phyloP scores from a whole-genome alignment of 2,888 invertebrate species.

The Eristalinus sepulchralis region DNA sequence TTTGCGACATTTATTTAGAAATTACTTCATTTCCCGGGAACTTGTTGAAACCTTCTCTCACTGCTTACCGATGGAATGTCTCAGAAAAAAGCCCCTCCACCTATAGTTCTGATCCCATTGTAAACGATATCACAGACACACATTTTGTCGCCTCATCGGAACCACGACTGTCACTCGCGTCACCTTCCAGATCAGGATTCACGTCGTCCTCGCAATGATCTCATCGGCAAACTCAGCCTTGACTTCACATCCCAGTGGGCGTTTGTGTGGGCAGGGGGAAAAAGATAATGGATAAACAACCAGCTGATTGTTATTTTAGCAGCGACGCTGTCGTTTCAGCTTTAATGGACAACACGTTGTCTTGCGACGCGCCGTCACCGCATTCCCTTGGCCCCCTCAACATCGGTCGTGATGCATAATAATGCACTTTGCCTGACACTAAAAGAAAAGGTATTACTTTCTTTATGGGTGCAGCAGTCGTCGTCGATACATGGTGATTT shows the following conservation, averaged over 20 bases:
- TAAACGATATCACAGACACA: too few species aligned
- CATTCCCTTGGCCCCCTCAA: neutral
- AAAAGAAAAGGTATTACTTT: conserved; percentile 47
- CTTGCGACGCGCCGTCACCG: neutral
- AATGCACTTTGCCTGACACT: conserved; percentile 37
- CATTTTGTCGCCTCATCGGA: too few species aligned
- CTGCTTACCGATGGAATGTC: too few species aligned
- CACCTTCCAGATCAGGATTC: neutral
- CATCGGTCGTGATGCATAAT: conserved; percentile 47
- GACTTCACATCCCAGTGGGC: neutral
- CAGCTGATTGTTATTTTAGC: conserved; percentile 22
- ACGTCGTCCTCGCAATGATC: neutral
- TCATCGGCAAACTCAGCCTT: neutral
- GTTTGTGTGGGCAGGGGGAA: neutral
- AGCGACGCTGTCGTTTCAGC: neutral
- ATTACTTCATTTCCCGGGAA: neutral
- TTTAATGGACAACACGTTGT: conserved; percentile 9
- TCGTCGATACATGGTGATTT: conserved; percentile 49
- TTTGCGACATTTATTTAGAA: neutral
- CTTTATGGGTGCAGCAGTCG: conserved; percentile 50
- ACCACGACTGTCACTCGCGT: too few species aligned
- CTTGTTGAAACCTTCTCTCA: too few species aligned
- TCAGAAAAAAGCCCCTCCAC: too few species aligned
- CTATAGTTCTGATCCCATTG: too few species aligned
- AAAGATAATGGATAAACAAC: neutral